A percentile compares a stretch with the other conserved stretches of the same genome.
Evolutionary conservation across 2,113 vertebrate genomes (phyloP).

Genomic region (Baryphthengus martii): DNA sequence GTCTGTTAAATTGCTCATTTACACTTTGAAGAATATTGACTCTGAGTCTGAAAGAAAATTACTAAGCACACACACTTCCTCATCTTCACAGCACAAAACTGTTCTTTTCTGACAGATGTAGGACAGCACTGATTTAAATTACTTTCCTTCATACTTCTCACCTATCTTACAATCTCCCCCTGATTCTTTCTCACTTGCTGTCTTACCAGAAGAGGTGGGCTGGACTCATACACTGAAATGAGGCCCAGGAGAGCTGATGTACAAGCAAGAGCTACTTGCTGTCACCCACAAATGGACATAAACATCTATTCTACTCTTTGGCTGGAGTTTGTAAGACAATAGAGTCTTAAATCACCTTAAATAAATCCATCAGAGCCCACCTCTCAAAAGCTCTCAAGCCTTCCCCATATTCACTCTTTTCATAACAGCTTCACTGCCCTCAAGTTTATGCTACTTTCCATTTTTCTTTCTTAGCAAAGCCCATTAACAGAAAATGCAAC

Average conservation of each 20-base stretch:
- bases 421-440: not conserved
- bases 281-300: not conserved
- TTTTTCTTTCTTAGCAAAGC: not conserved
- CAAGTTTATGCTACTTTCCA: not conserved
- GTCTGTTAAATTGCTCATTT: not conserved
- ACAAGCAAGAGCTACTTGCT: not conserved
- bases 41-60: not conserved
- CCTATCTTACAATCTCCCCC: not conserved
- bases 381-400: not conserved
- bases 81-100: not conserved
- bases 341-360: not conserved
- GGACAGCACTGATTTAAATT: not conserved
- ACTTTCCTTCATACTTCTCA: not conserved
- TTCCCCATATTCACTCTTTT: not conserved
- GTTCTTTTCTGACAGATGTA: not conserved
- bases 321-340: no score
- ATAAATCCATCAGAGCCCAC: not conserved
- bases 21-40: not conserved
- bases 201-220: not conserved
- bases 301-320: no score
- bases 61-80: not conserved
- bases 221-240: not conserved
- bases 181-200: not conserved
- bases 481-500: not conserved
- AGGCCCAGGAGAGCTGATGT: not conserved